Evolutionary conservation across 2,888 invertebrate species (phyloP), one percentile per base, ranked within the genome.

Genomic region (Sericinus montela): DNA sequence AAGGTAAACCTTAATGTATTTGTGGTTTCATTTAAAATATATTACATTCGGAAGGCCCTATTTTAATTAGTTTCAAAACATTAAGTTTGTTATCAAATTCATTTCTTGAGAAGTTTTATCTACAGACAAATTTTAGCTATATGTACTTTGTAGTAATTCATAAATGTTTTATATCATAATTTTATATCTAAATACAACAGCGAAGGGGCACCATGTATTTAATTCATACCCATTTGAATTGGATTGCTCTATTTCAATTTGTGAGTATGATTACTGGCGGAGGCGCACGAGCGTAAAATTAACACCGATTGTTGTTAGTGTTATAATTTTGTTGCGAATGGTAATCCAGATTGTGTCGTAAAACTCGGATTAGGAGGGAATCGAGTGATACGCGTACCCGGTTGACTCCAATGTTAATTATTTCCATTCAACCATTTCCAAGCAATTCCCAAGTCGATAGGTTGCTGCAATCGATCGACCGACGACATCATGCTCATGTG

Each of bases 271-370:
- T 69, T 70, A 65, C 63, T 62, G 66, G 69, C 65, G 62, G 64
- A 67, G 60, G 67, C 76, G 62, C 86, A 88, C 87, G 83, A 83
- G 86, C 87, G 82, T 70, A 79, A 84, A 88, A 84, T 84, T 75
- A 79, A 83, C 69, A 72, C 63, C 72, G 66, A 82, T 83, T 84
- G 80, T 80, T 77, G 71, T 70, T 67, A 79, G 71, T 75, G 72
- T 63, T 63, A 67, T 63, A 65, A 67, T 68, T 72, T 70, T 59
- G 56, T 60, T 59, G 65, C 62, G 69, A 71, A 69, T 64, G 66
- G 64, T 70, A 71, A 67, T 69, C 72, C 73, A 72, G 59, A 59
- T 59, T 61, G 55, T 51, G 56, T 56, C 57, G 56, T 62, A 65
- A 61, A 59, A 55, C 64, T 59, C 52, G 62, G 64, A 70, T 77